These are phyloP conservation scores for Liasis olivaceus DNA, from an alignment of 2,797 vertebrate species.

Conservation along the genomic window DNA sequence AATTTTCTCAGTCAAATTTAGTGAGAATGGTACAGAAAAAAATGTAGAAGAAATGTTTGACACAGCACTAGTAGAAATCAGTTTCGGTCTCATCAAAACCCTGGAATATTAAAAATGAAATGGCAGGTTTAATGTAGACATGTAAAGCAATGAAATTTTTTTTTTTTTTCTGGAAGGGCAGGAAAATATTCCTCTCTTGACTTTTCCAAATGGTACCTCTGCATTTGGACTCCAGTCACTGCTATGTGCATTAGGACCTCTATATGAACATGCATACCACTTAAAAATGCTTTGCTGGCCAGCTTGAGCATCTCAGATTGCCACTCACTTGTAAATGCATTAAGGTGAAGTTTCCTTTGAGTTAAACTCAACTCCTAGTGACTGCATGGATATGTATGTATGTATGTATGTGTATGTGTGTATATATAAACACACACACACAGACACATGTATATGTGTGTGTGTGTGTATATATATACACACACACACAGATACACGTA, in stretches of 20 bases:
- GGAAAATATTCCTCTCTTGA: neutral
- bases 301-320: neutral
- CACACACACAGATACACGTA: too few relatives aligned
- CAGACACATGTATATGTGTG: too few relatives aligned
- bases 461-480: too few relatives aligned
- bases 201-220: neutral
- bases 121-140: neutral
- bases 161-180: neutral
- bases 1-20: neutral
- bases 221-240: neutral
- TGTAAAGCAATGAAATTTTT: neutral
- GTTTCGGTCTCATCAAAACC: neutral
- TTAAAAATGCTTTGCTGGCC: neutral
- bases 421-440: too few relatives aligned
- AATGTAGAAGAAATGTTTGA: neutral
- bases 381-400: neutral
- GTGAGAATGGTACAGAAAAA: neutral
- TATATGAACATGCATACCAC: neutral
- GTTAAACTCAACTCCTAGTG: neutral
- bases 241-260: neutral
- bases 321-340: neutral
- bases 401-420: too few relatives aligned
- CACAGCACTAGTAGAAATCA: neutral
- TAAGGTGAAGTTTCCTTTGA: neutral
- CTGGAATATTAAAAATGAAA: neutral